phyloP scores from a whole-genome alignment of 2,113 vertebrate genomes.

The Parus major region DNA sequence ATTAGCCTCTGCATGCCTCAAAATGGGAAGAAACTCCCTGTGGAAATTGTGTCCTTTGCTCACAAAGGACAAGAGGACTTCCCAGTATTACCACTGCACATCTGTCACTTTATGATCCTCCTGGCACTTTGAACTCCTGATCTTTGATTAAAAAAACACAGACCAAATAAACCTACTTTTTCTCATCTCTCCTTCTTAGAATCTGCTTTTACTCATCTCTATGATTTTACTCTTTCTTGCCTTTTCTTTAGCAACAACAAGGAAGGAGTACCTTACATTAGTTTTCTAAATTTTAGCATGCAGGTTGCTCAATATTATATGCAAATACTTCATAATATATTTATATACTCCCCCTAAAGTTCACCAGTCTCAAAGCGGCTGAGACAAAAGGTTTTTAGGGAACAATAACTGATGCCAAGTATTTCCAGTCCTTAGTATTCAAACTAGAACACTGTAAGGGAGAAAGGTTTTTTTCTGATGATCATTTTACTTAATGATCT shows the following conservation, averaged over 20 bases:
- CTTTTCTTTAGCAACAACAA: neutral
- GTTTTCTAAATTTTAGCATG: neutral
- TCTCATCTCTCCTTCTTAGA: neutral
- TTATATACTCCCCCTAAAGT: neutral
- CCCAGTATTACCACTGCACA: neutral
- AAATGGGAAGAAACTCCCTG: neutral
- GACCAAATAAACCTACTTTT: neutral
- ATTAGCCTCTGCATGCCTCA: neutral
- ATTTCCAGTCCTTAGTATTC: neutral
- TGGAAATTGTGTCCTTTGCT: neutral
- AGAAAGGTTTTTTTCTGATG: neutral
- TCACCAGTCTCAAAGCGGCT: neutral
- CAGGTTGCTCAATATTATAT: neutral
- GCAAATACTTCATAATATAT: neutral
- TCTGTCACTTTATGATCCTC: neutral
- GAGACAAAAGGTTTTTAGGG: neutral
- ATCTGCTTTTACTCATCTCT: neutral
- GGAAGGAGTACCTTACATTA: neutral
- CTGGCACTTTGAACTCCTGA: neutral
- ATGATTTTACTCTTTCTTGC: neutral
- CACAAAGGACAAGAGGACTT: neutral
- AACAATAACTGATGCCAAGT: neutral
- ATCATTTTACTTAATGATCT: neutral
- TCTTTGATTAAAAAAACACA: neutral
- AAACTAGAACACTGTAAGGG: neutral